phyloP scores from a whole-genome alignment of 2,888 invertebrate species.

The Stegana nigrithorax region DNA sequence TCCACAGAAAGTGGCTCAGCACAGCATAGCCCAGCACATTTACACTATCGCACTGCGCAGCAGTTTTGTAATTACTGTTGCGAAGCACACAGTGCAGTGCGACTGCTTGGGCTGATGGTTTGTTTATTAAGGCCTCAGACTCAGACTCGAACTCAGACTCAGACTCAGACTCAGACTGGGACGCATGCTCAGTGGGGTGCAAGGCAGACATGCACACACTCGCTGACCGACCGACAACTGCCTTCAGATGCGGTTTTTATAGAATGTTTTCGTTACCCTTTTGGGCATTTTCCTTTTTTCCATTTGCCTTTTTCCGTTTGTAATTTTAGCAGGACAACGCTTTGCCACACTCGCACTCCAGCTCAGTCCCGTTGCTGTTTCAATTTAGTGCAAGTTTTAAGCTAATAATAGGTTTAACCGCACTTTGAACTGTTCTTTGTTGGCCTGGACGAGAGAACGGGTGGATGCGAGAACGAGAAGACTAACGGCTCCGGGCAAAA shows the following conservation, averaged over 20 bases:
- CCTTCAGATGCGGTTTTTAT: conserved; percentile 51
- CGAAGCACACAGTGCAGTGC: conserved; percentile 48
- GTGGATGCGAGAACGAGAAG: too few relatives aligned
- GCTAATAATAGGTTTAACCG: conserved; percentile 60
- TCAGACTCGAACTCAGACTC: too few relatives aligned
- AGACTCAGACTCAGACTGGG: too few relatives aligned
- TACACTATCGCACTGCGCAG: neutral
- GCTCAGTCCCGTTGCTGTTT: conserved; percentile 42
- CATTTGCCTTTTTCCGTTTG: conserved; percentile 2
- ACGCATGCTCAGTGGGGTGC: conserved; percentile 47
- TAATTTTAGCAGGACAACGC: conserved; percentile 13
- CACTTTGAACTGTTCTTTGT: conserved; percentile 57
- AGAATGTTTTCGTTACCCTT: conserved; percentile 42
- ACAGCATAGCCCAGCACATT: neutral
- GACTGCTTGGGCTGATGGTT: conserved; percentile 14
- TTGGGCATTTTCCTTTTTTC: conserved; percentile 16
- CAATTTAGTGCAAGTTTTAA: conserved; percentile 50
- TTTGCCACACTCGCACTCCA: neutral
- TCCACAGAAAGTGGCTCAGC: too few relatives aligned
- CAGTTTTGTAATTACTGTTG: neutral
- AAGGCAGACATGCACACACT: conserved; percentile 7
- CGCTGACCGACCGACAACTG: conserved; percentile 31
- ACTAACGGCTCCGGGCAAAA: too few relatives aligned
- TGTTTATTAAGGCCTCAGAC: too few relatives aligned
- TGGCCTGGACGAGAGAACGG: too few relatives aligned